Base-by-base conservation (phyloP, 2,888 invertebrate genomes). In the Cheilosia urbana region DNA sequence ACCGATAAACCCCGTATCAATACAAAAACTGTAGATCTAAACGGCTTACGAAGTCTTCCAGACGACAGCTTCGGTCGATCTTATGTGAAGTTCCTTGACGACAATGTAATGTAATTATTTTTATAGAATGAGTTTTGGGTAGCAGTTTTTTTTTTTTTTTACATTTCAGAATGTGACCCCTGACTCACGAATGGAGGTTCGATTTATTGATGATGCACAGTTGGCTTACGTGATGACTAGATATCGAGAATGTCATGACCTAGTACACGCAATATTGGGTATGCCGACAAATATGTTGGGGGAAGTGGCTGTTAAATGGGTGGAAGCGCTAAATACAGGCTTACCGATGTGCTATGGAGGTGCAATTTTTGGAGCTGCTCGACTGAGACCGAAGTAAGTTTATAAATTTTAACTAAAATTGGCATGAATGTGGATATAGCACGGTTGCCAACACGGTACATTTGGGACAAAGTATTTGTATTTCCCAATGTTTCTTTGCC, bases 161-260 rank as follows among this genome's bases (percentile, higher is more conserved):
- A 65, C 63, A 66, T 82, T 83, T 58, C 71, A 92, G 92, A 95
- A 96, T 88, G 98, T 99, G 1, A 97, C 97, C 5, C 98, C 99
- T 0, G 99, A 99, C 93, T 96, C 97, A 40, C 94, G 99, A 87
- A 93, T 96, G 87, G 95, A 96, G 17, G 99, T 99, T 0, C 96
- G 96, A 89, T 99, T 98, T 93, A 95, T 99, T 60, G 95, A 97
- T 88, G 97, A 99, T 91, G 90, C 91, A 1, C 96, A 98, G 87
- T 92, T 98, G 88, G 98, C 98, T 4, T 99, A 99, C 93, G 96
- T 99, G 57, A 98, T 99, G 96, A 98, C 98, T 92, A 94, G 99
- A 71, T 99, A 99, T 91, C 95, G 99, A 87, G 99, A 99, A 93
- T 96, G 97, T 9, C 99, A 99, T 92, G 99, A 99, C 93, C 94